Conservation (phyloP, 2,113 vertebrate species). For the Muscicapa adusta region DNA sequence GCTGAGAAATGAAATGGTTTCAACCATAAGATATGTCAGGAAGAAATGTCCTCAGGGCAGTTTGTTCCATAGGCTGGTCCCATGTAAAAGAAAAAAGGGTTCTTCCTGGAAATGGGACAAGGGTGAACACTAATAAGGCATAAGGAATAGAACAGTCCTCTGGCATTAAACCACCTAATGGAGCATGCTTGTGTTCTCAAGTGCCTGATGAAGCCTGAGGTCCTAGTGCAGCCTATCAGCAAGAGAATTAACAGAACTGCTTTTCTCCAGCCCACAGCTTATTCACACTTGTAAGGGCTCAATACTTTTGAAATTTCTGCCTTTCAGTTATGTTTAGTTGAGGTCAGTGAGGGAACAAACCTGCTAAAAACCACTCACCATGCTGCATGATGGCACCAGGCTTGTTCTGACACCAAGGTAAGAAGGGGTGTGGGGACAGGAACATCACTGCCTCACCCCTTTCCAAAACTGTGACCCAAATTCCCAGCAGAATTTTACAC, state of each 20-base stretch:
- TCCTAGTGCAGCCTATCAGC: not conserved
- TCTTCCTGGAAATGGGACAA: not conserved
- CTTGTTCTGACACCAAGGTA: not conserved
- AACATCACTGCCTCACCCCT: not conserved
- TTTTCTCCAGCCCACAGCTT: not conserved
- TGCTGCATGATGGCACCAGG: not conserved
- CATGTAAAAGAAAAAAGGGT: not conserved
- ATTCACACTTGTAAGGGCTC: not conserved
- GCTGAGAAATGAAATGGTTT: not conserved
- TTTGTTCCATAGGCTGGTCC: not conserved
- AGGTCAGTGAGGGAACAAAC: not conserved
- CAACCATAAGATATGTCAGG: not conserved
- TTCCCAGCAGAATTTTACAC: not conserved
- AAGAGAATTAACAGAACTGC: not conserved
- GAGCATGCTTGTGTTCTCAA: not conserved
- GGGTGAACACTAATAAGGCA: not conserved
- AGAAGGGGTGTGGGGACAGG: rapidly evolving
- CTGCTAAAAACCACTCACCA: not conserved
- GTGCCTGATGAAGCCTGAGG: not conserved
- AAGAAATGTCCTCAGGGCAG: not conserved
- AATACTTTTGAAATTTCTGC: not conserved
- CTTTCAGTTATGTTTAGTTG: not conserved
- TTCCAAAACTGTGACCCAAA: not conserved
- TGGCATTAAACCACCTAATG: not conserved
- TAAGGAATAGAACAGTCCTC: not conserved